Evolutionary conservation across 2,113 vertebrate genomes (phyloP), one percentile per base, ranked within the genome.

Genomic region (Cyprinus carpio): DNA sequence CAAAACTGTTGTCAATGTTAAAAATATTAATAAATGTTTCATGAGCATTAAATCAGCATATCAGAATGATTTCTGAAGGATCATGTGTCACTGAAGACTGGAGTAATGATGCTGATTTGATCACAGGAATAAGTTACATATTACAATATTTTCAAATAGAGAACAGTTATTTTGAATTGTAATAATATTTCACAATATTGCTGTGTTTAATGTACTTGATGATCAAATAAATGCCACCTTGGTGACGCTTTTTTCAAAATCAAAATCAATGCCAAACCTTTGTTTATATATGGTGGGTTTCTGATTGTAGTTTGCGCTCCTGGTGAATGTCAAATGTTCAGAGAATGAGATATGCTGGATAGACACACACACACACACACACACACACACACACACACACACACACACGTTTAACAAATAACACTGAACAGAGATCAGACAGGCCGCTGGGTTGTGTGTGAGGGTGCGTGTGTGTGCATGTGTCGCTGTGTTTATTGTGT

Each of bases 391-490:
- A 60, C 58, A 62, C 58, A 64, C 3, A 25, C 60, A 29, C 5
- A 64, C 62, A 37, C 40, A 18, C 64, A 67, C 64, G 10, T 60
- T 58, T 60, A 29, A 40, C 29, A 58, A 37, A 58, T 37, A 78
- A 37, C 51, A 78, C 31, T 78, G 64, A 72, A 60, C 83, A 64
- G 13, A 4, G 20, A 71, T 12, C 67, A 37, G 18, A 20, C 9
- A 49, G 46, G 15, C 46, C 4, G 65, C 65, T 69, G 65, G 31
- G 11, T 34, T 20, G 49, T 51, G 49, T 16, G 75, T 84, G 65
- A 10, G 40, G 8, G 40, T 79, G 67, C 67, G 71, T 72, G 49
- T 77, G 71, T 27, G 31, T 71, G 78, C 46, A 43, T 86, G 80
- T 37, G 64, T 75, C 29, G 34, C 51, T 62, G 43, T 71, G 51